Evolutionary conservation across 2,113 vertebrate genomes (phyloP), one percentile per base, ranked within the genome.

Genomic region (Melierax canorus): DNA sequence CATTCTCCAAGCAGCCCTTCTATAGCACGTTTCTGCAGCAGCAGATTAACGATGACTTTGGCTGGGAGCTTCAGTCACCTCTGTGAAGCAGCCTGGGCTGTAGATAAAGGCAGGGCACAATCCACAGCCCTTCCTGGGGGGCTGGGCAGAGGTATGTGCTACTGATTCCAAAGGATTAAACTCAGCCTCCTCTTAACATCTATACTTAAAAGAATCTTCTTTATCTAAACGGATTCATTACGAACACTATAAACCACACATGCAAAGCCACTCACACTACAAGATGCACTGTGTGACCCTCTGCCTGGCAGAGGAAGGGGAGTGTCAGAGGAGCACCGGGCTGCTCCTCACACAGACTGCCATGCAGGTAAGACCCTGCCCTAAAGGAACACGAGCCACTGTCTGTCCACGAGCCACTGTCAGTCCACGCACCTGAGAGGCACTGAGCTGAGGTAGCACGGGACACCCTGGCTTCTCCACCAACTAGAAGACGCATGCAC

Each of bases 171-270:
- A 59, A 41, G 95, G 96, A 97, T 97, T 97, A 96, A 95, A 92
- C 43, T 68, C 86, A 86, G 51, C 34, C 91, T 91, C 83, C 76
- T 94, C 92, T 92, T 91, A 94, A 86, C 1, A 2, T 50, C 83
- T 94, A 19, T 85, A 64, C 88, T 92, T 87, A 63, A 86, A 88
- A 76, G 63, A 97, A 97, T 96, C 96, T 75, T 78, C 95, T 96
- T 97, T 93, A 78, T 68, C 91, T 97, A 96, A 97, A 59, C 29
- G 92, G 94, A 97, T 96, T 97, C 43, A 95, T 93, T 91, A 96
- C 53, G 75, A 73, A 66, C 22, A 13, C 79, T 86, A 84, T 56
- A 94, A 88, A 94, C 64, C 79, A 67, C 91, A 81, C 92, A 95
- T 48, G 94, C 86, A 89, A 94, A 97, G 77, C 77, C 39, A 78